Conservation (phyloP, 2,888 invertebrate species). For the Leptogaster cylindrica region DNA sequence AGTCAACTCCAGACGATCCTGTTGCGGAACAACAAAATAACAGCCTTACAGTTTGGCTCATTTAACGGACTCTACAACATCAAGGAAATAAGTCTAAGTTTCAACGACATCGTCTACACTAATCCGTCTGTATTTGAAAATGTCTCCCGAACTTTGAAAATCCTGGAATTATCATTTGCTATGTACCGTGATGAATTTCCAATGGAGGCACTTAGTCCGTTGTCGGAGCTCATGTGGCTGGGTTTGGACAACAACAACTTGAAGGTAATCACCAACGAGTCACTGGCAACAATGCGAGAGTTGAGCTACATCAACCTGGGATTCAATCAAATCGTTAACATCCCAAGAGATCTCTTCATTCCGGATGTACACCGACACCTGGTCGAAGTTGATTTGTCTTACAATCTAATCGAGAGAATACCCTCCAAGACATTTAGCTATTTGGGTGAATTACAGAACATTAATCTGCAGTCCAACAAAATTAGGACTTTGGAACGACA, state of each 20-base stretch:
- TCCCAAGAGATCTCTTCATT: constrained; percentile 74
- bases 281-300: constrained; percentile 72
- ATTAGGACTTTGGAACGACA: constrained; percentile 73
- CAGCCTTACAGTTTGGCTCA: constrained; percentile 72
- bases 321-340: constrained; percentile 77
- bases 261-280: constrained; percentile 73
- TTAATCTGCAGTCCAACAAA: constrained; percentile 81
- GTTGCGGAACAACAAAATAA: constrained; percentile 83
- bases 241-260: constrained; percentile 89
- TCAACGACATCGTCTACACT: constrained; percentile 85
- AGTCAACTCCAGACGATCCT: constrained; percentile 79
- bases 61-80: constrained; percentile 77
- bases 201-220: constrained; percentile 74
- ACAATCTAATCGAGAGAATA: constrained; percentile 76
- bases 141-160: constrained; percentile 76
- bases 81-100: constrained; percentile 87
- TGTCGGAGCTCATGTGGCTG: constrained; percentile 79
- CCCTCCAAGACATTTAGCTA: constrained; percentile 74
- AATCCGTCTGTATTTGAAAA: constrained; percentile 81
- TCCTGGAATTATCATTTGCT: constrained; percentile 85
- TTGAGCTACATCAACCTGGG: constrained; percentile 84
- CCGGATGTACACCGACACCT: constrained; percentile 74
- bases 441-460: constrained; percentile 75
- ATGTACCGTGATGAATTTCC: constrained; percentile 81
- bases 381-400: constrained; percentile 79